Evolutionary conservation across 2,888 invertebrate genomes (phyloP).

Genomic region (Cenopis cana): DNA sequence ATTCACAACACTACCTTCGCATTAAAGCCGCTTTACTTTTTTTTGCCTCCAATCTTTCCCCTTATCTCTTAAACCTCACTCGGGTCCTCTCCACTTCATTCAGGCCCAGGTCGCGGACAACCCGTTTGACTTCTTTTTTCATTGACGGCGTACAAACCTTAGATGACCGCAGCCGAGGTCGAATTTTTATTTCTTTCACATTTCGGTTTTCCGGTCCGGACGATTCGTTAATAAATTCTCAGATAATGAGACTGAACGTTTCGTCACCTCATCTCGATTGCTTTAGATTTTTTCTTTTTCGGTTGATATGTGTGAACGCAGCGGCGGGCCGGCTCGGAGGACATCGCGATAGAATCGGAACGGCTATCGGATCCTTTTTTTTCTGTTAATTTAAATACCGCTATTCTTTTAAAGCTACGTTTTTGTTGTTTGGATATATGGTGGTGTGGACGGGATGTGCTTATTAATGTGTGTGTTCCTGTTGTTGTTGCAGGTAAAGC

Average conservation of each 20-base stretch:
- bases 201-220: slow-evolving; percentile 83
- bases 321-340: slow-evolving; percentile 72
- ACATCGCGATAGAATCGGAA: slow-evolving; percentile 75
- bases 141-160: slow-evolving; percentile 82
- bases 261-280: slow-evolving; percentile 85
- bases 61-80: slow-evolving; percentile 82
- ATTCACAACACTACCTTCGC: slow-evolving; percentile 82
- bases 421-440: slow-evolving; percentile 59
- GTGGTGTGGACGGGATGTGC: slow-evolving; percentile 45
- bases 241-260: slow-evolving; percentile 86
- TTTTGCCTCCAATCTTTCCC: slow-evolving; percentile 79
- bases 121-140: slow-evolving; percentile 84
- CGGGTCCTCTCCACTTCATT: slow-evolving; percentile 81
- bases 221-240: slow-evolving; percentile 86
- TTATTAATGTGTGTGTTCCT: slow-evolving; percentile 48
- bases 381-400: slow-evolving; percentile 81
- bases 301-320: slow-evolving; percentile 81
- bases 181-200: slow-evolving; percentile 85
- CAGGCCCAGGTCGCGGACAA: slow-evolving; percentile 79
- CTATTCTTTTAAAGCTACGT: slow-evolving; percentile 71
- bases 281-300: slow-evolving; percentile 77
- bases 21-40: slow-evolving; percentile 82
- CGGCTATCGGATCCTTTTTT: slow-evolving; percentile 73
- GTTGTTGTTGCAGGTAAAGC: slow-evolving; percentile 80
- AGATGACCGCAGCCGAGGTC: slow-evolving; percentile 84